phyloP scores from a whole-genome alignment of 2,113 vertebrate genomes.

The Eonycteris spelaea region DNA sequence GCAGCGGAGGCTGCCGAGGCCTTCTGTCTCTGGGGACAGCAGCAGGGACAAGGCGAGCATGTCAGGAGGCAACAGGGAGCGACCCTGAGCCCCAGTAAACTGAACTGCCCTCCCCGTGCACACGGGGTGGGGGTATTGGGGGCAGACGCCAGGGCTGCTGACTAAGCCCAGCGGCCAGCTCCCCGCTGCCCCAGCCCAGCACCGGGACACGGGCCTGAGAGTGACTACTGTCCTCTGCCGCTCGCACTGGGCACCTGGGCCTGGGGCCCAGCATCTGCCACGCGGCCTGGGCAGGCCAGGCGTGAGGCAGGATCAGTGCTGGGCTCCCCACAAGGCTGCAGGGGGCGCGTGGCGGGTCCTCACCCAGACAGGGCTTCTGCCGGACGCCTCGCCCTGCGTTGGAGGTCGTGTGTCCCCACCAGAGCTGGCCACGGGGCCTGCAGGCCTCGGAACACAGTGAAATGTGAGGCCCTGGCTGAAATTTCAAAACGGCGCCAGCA shows the following conservation, averaged over 20 bases:
- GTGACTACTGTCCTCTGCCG: background rate
- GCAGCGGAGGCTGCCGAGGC: background rate
- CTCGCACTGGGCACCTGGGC: background rate
- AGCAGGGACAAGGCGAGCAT: background rate
- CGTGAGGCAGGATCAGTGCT: fast-evolving
- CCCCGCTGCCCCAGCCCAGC: background rate
- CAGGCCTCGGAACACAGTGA: background rate
- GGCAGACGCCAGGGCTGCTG: background rate
- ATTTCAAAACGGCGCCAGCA: background rate
- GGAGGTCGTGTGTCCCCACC: background rate
- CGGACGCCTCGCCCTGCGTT: fast-evolving
- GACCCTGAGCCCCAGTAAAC: background rate
- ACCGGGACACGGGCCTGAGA: background rate
- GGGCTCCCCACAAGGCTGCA: background rate
- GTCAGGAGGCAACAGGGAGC: background rate
- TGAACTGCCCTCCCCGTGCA: fast-evolving
- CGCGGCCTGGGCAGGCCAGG: background rate
- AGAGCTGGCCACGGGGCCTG: fast-evolving
- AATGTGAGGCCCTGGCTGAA: fast-evolving
- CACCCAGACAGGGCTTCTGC: background rate
- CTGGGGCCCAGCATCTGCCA: background rate
- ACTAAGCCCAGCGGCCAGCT: background rate
- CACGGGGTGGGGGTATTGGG: fast-evolving
- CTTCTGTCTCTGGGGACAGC: background rate
- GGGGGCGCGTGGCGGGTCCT: fast-evolving